A percentile compares a stretch with the other conserved stretches of the same genome.
These are phyloP conservation scores for Drosophila parvula DNA, from an alignment of 1,140 invertebrate species.

Conservation along the genomic window DNA sequence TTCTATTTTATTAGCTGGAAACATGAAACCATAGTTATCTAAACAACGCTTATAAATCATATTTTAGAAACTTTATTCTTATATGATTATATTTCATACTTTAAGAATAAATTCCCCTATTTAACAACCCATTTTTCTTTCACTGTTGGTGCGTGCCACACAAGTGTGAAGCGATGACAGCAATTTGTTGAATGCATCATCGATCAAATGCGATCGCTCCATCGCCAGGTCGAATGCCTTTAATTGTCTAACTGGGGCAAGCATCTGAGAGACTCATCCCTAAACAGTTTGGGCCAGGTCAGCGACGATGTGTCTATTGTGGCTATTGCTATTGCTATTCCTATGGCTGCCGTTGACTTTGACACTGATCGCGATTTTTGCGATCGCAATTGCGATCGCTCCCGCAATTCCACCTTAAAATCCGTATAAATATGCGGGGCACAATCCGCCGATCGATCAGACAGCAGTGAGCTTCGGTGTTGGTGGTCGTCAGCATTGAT, in stretches of 20 bases:
- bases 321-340: constrained; percentile 9
- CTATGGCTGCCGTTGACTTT: constrained; percentile 57
- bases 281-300: constrained; percentile 70
- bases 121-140: background rate
- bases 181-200: constrained; percentile 73
- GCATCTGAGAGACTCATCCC: constrained; percentile 70
- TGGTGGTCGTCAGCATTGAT: constrained; percentile 40
- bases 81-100: background rate
- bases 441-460: constrained; percentile 53
- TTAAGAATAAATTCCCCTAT: background rate
- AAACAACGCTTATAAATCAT: background rate
- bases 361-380: constrained; percentile 65
- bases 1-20: too few relatives aligned
- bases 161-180: constrained; percentile 53
- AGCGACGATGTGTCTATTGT: constrained; percentile 16
- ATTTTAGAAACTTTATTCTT: background rate
- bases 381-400: constrained; percentile 29
- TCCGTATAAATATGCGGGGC: constrained; percentile 76
- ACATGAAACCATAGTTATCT: background rate
- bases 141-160: constrained; percentile 64
- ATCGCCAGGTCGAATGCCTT: constrained; percentile 56
- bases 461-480: constrained; percentile 48
- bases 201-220: constrained; percentile 37
- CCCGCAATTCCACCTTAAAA: constrained; percentile 45
- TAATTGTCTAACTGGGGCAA: constrained; percentile 80